Conservation (phyloP, 1,140 invertebrate genomes). For the Bombus waltoni region DNA sequence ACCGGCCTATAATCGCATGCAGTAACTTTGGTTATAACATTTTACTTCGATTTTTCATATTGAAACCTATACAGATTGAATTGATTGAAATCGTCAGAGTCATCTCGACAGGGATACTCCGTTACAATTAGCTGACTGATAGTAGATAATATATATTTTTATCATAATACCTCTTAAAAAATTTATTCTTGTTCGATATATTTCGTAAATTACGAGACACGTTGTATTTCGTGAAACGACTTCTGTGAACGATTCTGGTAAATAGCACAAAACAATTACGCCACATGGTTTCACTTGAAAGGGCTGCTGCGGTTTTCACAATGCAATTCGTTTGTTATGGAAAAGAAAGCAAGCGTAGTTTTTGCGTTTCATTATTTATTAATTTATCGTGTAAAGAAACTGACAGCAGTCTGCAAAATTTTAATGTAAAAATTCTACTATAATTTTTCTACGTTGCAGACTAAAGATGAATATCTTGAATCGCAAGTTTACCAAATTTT, state of each 20-base stretch:
- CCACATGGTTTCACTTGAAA: neutral
- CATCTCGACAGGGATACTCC: no score
- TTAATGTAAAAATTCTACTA: neutral
- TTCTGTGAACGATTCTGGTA: neutral
- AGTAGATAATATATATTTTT: neutral
- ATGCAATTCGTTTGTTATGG: neutral
- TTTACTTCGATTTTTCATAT: neutral
- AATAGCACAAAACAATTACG: neutral
- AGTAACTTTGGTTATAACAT: neutral
- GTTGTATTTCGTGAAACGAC: neutral
- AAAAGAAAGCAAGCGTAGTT: neutral
- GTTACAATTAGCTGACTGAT: no score
- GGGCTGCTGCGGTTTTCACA: neutral
- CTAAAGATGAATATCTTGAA: conserved; percentile 15
- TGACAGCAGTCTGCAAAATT: neutral
- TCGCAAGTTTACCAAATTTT: neutral
- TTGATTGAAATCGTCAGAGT: no score
- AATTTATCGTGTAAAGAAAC: neutral
- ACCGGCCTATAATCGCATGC: neutral
- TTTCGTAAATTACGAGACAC: neutral
- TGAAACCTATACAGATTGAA: neutral
- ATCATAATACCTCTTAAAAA: neutral
- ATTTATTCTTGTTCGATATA: neutral
- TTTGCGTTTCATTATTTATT: neutral
- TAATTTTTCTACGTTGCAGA: neutral